Base-by-base conservation (phyloP, 1,140 invertebrate species). In the Nylanderia fulva region DNA sequence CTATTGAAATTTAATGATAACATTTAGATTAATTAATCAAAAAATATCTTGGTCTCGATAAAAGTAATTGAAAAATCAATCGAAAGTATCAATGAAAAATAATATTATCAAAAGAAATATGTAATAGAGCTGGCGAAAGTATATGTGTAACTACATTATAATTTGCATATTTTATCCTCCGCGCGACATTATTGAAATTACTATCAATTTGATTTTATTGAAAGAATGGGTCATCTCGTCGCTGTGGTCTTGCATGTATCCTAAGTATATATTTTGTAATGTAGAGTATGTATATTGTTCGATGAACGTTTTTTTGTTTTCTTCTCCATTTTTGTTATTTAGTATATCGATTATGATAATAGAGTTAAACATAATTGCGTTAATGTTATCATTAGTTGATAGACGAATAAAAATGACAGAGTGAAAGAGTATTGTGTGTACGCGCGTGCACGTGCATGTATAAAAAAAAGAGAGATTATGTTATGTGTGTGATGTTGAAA, bases 161-260 rank as follows among this genome's bases (percentile, higher is more conserved):
- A n/a, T n/a, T n/a, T n/a, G n/a, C n/a, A n/a, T n/a, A n/a, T n/a
- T n/a, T n/a, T n/a, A n/a, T n/a, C n/a, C n/a, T n/a, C n/a, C n/a
- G n/a, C n/a, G n/a, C 18, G n/a, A 29, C n/a, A n/a, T 24, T 60
- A 5, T 75, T 56, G 56, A 66, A 36, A 52, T 76, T 27, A 69
- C 71, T 69, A 64, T 93, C 93, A 92, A 94, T 91, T 94, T 93
- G 93, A 94, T 94, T 94, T 93, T 93, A 93, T 94, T 92, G 85
- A 82, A 91, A 87, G 88, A 93, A 93, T 92, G 92, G 90, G 94
- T 94, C 91, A 93, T 94, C 89, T 91, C 91, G 90, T 94, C 92
- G 88, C 92, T 93, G 89, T 86, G 79, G 84, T 87, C 90, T 92
- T 90, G 90, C 48, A 85, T 87, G 79, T 88, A 79, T 89, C 91